Conservation (phyloP, 1,140 invertebrate species). For the Drosophila neocordata region DNA sequence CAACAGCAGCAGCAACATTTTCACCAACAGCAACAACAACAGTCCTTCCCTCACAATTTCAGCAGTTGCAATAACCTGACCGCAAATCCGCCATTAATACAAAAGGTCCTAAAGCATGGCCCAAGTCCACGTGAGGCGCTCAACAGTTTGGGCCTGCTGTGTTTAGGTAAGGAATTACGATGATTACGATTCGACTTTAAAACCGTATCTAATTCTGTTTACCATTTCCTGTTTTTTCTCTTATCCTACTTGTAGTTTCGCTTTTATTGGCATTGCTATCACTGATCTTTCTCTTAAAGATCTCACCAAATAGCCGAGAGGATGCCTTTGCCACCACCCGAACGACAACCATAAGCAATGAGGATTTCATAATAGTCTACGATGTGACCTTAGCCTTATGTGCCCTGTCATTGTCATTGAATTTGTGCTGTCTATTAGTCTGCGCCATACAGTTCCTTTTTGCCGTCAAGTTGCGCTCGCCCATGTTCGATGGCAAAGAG, state of each 20-base stretch:
- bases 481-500: slow-evolving; percentile 87
- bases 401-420: slow-evolving; percentile 92
- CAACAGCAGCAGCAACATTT: slow-evolving; percentile 23
- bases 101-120: slow-evolving; percentile 66
- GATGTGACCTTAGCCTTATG: slow-evolving; percentile 95
- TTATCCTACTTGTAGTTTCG: slow-evolving; percentile 84
- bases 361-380: slow-evolving; percentile 93
- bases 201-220: too few relatives aligned
- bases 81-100: slow-evolving; percentile 38
- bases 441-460: slow-evolving; percentile 97
- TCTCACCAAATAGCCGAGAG: slow-evolving; percentile 86
- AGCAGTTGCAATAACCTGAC: slow-evolving; percentile 68
- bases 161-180: slow-evolving; percentile 85
- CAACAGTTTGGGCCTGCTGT: slow-evolving; percentile 93
- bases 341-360: slow-evolving; percentile 83
- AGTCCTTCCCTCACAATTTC: slow-evolving; percentile 52
- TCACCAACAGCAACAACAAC: slow-evolving; percentile 20
- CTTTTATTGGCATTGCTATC: slow-evolving; percentile 91
- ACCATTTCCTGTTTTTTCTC: too few relatives aligned
- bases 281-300: slow-evolving; percentile 92
- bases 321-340: slow-evolving; percentile 54
- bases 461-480: slow-evolving; percentile 93
- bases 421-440: slow-evolving; percentile 95
- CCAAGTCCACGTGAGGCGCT: slow-evolving; percentile 87
- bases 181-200: too few relatives aligned